Base-by-base conservation (phyloP, 2,797 vertebrate species). In the Hippopotamyrus pictus region DNA sequence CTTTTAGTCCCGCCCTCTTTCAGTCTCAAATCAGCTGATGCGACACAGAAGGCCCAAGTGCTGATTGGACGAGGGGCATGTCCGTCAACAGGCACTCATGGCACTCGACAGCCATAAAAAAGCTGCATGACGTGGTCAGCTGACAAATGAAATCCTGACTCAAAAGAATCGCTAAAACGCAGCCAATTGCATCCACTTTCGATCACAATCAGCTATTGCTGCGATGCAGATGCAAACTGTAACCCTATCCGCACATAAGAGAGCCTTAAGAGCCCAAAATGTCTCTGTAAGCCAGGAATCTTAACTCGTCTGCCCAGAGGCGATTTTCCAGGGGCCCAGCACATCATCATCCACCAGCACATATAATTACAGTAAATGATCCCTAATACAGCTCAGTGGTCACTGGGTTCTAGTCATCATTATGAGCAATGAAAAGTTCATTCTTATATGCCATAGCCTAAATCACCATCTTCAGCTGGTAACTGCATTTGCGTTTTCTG, bases 351-450 rank as follows among this genome's bases (percentile, higher is more conserved):
- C 41, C 17, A 82, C 6, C 19, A 46, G 76, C 2, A 82, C 41
- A 82, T 44, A n/a, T 82, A 82, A 82, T 82, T 46, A 82, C 69
- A 46, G 19, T 82, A 46, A 82, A 82, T 82, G 76, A 82, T 11
- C 33, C 5, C 14, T 82, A 82, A 46, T 44, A 22, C 29, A 46
- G 41, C 41, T 82, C 37, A 82, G 7, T 46, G 41, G 69, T 41
- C 69, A 46, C 41, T 82, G 41, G 76, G 46, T 82, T 82, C 37
- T n/a, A 82, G 41, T 41, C 41, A 44, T 46, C 41, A 46, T 82
- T 44, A 82, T 46, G 41, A 82, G 76, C 76, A 82, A 82, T 46
- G 41, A 82, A 82, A 44, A 82, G 76, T 82, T 82, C 41, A 82
- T 82, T 46, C 76, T 46, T 44, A 82, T 82, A 82, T 82, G 76